Evolutionary conservation across 2,797 vertebrate genomes (phyloP).

Genomic region (Tamandua tetradactyla): DNA sequence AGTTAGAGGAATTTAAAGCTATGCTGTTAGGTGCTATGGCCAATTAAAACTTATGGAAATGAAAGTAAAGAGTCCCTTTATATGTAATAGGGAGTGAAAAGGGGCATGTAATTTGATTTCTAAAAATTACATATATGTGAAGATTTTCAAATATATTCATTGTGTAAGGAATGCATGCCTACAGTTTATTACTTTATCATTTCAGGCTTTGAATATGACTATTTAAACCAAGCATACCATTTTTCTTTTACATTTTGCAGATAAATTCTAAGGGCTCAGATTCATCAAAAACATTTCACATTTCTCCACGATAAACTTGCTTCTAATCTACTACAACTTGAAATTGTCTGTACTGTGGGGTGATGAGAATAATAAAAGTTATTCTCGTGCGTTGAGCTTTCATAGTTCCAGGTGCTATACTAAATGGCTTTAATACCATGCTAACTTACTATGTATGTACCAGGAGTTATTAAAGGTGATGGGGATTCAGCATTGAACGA

Average conservation of each 20-base stretch:
- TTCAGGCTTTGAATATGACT: slow-evolving; percentile 48
- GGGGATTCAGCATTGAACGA: not conserved
- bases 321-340: slow-evolving; percentile 50
- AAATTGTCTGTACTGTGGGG: slow-evolving; percentile 35
- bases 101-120: slow-evolving; percentile 46
- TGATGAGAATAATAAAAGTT: slow-evolving; percentile 29
- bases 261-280: slow-evolving; percentile 43
- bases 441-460: slow-evolving; percentile 27
- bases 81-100: slow-evolving; percentile 44
- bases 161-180: slow-evolving; percentile 41
- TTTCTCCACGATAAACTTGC: slow-evolving; percentile 41
- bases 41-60: slow-evolving; percentile 58
- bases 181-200: slow-evolving; percentile 36
- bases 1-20: slow-evolving; percentile 62
- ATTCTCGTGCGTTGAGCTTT: not conserved
- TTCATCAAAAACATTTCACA: slow-evolving; percentile 36
- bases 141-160: slow-evolving; percentile 38
- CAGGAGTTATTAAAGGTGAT: slow-evolving; percentile 7
- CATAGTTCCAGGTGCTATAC: not conserved
- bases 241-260: slow-evolving; percentile 44
- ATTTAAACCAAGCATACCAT: slow-evolving; percentile 44
- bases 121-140: slow-evolving; percentile 32
- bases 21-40: slow-evolving; percentile 22
- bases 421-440: slow-evolving; percentile 53
- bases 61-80: not conserved